phyloP scores from a whole-genome alignment of 2,888 invertebrate species.

The Acrocera orbiculus region DNA sequence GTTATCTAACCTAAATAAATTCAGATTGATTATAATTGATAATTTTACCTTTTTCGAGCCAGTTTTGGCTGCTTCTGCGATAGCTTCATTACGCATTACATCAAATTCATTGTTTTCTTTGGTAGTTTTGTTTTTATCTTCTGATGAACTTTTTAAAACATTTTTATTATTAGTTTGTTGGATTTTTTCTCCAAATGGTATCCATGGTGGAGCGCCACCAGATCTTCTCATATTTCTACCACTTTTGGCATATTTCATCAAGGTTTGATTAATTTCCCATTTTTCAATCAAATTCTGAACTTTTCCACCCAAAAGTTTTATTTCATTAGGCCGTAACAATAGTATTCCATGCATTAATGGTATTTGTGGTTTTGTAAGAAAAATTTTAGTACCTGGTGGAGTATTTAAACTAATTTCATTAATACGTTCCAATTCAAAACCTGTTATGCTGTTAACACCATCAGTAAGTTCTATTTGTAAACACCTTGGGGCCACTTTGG shows the following conservation, averaged over 20 bases:
- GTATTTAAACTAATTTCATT: conserved; percentile 57
- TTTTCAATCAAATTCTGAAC: conserved; percentile 70
- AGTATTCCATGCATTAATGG: conserved; percentile 55
- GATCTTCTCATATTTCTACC: conserved; percentile 25
- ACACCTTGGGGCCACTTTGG: conserved; percentile 63
- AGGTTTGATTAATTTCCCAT: conserved; percentile 59
- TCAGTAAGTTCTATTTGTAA: conserved; percentile 71
- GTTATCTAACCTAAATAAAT: too few relatives aligned
- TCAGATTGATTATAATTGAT: background rate
- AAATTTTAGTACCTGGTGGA: conserved; percentile 77
- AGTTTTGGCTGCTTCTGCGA: conserved; percentile 65
- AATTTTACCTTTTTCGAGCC: conserved; percentile 36
- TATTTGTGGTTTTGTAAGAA: conserved; percentile 36
- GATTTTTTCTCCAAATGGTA: conserved; percentile 71
- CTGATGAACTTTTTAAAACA: conserved; percentile 52
- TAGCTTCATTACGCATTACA: conserved; percentile 73
- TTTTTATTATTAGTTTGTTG: conserved; percentile 36
- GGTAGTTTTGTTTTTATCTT: conserved; percentile 36
- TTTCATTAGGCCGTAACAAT: conserved; percentile 46
- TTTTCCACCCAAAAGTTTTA: conserved; percentile 65
- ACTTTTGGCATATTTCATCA: conserved; percentile 40
- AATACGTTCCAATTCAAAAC: conserved; percentile 57
- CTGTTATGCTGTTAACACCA: conserved; percentile 61
- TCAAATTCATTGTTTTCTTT: conserved; percentile 73
- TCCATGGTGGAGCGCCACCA: conserved; percentile 78